Evolutionary conservation across 2,797 vertebrate species (phyloP).

Genomic region (Chelonia mydas): DNA sequence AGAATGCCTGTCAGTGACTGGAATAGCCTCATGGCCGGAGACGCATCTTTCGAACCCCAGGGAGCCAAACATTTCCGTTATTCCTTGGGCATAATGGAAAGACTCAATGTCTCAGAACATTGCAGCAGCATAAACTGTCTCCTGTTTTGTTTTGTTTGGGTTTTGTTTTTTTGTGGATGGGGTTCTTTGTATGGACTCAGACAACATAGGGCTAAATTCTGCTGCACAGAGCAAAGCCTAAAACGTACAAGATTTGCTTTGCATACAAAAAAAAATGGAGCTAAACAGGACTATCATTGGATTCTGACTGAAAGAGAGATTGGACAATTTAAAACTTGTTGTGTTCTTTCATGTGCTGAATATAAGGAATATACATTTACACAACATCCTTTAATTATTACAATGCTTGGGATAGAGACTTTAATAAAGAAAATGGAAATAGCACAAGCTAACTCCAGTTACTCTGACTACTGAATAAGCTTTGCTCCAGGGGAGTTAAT

Average conservation of each 20-base stretch:
- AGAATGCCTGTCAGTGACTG: too few species aligned
- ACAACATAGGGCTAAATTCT: slow-evolving; percentile 1
- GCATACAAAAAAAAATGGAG: not conserved
- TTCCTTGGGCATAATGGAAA: slow-evolving; percentile 11
- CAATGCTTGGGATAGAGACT: not conserved
- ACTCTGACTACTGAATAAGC: slow-evolving; percentile 49
- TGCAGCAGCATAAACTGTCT: not conserved
- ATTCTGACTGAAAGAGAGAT: not conserved
- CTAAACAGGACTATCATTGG: not conserved
- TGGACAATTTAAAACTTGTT: not conserved
- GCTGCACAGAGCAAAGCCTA: not conserved
- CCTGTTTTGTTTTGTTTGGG: not conserved
- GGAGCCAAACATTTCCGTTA: not conserved
- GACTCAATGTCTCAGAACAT: not conserved
- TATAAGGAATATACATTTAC: not conserved
- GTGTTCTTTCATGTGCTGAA: not conserved
- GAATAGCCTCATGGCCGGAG: too few species aligned
- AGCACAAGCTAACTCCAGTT: slow-evolving; percentile 13
- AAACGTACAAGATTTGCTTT: not conserved
- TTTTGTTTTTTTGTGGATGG: not conserved
- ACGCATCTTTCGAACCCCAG: too few species aligned
- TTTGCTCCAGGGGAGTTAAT: slow-evolving; percentile 53
- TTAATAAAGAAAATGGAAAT: slow-evolving; percentile 53
- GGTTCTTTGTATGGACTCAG: not conserved
- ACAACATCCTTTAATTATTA: slow-evolving; percentile 4